Evolutionary conservation across 2,797 vertebrate species (phyloP).

Genomic region (Dromococcyx pavoninus): DNA sequence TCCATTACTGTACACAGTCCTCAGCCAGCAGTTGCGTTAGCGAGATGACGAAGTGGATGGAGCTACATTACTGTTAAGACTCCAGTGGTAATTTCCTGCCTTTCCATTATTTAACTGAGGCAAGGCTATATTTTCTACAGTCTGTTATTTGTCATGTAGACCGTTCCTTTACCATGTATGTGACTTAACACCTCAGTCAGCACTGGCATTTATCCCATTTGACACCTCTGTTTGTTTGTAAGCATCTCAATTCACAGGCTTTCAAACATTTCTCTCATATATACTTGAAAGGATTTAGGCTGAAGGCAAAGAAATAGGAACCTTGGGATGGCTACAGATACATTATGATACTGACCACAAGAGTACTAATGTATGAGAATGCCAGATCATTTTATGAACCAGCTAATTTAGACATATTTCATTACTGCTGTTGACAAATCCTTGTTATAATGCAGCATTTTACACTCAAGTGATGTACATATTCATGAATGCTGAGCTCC

Average conservation of each 20-base stretch:
- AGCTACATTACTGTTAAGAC: neutral
- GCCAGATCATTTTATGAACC: neutral
- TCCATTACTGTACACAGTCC: neutral
- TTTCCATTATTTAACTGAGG: neutral
- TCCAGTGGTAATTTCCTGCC: neutral
- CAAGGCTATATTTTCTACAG: neutral
- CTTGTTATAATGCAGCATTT: neutral
- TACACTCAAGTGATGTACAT: neutral
- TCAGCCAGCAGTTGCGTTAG: neutral
- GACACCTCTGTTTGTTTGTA: neutral
- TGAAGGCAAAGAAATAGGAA: neutral
- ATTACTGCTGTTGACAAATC: neutral
- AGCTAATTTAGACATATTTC: neutral
- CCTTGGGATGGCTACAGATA: neutral
- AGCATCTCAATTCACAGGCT: neutral
- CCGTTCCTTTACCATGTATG: neutral
- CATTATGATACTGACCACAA: rapidly evolving
- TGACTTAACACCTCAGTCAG: neutral
- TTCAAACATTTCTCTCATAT: neutral
- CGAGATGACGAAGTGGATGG: neutral
- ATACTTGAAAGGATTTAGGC: neutral
- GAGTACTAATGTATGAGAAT: too few relatives aligned
- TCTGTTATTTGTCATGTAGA: neutral
- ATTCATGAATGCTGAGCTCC: neutral
- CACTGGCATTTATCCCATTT: neutral